These are phyloP conservation scores for Antennarius striatus DNA, from an alignment of 2,113 vertebrate genomes.

Conservation along the genomic window DNA sequence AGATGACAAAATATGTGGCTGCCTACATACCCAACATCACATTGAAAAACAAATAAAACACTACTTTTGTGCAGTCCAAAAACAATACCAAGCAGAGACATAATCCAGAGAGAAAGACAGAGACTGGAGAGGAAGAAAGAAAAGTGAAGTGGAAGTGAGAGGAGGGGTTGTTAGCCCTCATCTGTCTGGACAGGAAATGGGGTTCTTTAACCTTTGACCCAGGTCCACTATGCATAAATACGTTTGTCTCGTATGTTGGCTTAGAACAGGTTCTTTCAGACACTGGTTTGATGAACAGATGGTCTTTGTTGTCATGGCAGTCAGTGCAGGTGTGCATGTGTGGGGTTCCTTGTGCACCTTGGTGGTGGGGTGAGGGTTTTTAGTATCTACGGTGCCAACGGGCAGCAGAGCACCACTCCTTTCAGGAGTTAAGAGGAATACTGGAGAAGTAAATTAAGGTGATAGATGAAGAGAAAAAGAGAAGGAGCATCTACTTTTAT, in stretches of 20 bases:
- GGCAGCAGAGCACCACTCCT: slow-evolving; percentile 54
- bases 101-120: background rate
- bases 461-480: slow-evolving; percentile 14
- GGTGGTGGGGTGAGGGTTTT: slow-evolving; percentile 44
- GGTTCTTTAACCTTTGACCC: slow-evolving; percentile 69
- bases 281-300: slow-evolving; percentile 64
- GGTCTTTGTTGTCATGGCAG: slow-evolving; percentile 66
- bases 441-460: slow-evolving; percentile 5
- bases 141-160: slow-evolving; percentile 34
- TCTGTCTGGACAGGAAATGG: slow-evolving; percentile 78
- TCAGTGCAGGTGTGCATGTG: slow-evolving; percentile 66
- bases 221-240: slow-evolving; percentile 26
- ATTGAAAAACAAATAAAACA: slow-evolving; percentile 4
- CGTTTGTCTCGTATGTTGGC: slow-evolving; percentile 34
- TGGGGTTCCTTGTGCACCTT: slow-evolving; percentile 61
- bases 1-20: slow-evolving; percentile 28
- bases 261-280: slow-evolving; percentile 64
- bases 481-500: slow-evolving; percentile 56
- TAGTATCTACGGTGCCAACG: slow-evolving; percentile 63
- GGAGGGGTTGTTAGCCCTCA: slow-evolving; percentile 48
- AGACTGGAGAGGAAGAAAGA: slow-evolving; percentile 1
- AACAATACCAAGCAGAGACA: background rate
- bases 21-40: slow-evolving; percentile 40
- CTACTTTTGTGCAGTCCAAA: background rate
- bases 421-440: slow-evolving; percentile 50